Conservation (phyloP, 30 jellyfish, hydroid and myxozoan genomes). For the Hydractinia echinata region DNA sequence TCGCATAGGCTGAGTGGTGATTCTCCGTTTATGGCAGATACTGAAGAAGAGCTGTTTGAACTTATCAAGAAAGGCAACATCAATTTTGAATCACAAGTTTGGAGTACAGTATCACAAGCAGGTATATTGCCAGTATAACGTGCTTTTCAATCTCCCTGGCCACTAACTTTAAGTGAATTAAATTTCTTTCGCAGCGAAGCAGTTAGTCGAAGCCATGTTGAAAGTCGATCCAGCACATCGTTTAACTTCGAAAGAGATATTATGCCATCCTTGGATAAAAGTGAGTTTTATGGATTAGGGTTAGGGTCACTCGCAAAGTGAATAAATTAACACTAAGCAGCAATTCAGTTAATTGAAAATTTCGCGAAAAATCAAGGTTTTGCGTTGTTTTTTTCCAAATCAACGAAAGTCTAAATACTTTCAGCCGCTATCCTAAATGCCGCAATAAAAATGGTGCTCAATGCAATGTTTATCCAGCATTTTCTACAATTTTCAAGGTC, state of each 20-base stretch:
- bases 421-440: too few species aligned
- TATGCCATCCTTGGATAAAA: conserved; percentile 85
- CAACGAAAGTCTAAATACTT: too few species aligned
- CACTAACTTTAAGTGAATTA: background rate
- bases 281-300: conserved; percentile 18
- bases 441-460: too few species aligned
- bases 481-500: too few species aligned
- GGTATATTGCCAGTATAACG: conserved; percentile 35
- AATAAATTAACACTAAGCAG: too few species aligned
- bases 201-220: conserved; percentile 77
- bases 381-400: too few species aligned
- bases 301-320: too few species aligned
- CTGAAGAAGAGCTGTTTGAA: conserved; percentile 79
- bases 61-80: conserved; percentile 60
- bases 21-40: conserved; percentile 71
- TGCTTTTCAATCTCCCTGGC: background rate
- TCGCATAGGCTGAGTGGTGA: conserved; percentile 56
- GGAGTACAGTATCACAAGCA: conserved; percentile 53
- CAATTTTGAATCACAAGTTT: conserved; percentile 30
- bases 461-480: too few species aligned
- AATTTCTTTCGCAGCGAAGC: conserved; percentile 44
- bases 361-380: too few species aligned
- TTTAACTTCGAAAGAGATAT: conserved; percentile 80
- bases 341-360: too few species aligned
- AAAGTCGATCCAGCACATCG: conserved; percentile 92